Conservation (phyloP, 2,888 invertebrate species). For the Hyposoter didymator region DNA sequence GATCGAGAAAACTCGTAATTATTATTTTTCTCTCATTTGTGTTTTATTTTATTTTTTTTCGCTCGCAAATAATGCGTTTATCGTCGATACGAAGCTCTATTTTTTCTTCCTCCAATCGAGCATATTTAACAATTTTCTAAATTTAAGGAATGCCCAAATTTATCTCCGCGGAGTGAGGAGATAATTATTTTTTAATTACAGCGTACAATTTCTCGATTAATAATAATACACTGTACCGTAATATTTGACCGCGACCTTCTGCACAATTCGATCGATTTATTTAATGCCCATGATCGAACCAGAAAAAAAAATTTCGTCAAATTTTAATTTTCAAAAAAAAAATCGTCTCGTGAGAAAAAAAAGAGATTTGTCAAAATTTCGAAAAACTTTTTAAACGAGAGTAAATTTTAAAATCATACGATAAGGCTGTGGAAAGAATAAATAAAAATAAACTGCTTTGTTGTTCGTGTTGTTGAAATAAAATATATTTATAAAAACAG, state of each 20-base stretch:
- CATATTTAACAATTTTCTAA: constrained; percentile 77
- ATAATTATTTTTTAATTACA: constrained; percentile 5
- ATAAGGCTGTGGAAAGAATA: constrained; percentile 5
- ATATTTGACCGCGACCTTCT: constrained; percentile 1
- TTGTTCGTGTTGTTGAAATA: constrained; percentile 78
- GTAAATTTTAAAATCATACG: background rate
- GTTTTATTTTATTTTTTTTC: background rate
- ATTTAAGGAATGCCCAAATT: constrained; percentile 79
- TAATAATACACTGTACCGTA: constrained; percentile 29
- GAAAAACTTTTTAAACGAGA: too few relatives aligned
- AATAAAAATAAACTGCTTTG: constrained; percentile 57
- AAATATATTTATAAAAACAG: constrained; percentile 84
- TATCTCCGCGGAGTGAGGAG: constrained; percentile 55
- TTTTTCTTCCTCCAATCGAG: constrained; percentile 69
- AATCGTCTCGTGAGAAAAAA: background rate
- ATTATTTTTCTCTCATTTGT: constrained; percentile 16
- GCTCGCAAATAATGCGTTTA: constrained; percentile 5
- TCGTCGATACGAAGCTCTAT: constrained; percentile 38
- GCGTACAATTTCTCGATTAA: constrained; percentile 39
- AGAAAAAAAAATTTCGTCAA: constrained; percentile 22
- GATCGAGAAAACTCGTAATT: constrained; percentile 31
- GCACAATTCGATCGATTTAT: constrained; percentile 33
- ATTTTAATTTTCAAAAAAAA: background rate
- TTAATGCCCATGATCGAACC: constrained; percentile 23
- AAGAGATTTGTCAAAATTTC: too few relatives aligned